These are phyloP conservation scores for Stictocephala bisonia DNA, from an alignment of 2,888 invertebrate genomes.

Conservation along the genomic window DNA sequence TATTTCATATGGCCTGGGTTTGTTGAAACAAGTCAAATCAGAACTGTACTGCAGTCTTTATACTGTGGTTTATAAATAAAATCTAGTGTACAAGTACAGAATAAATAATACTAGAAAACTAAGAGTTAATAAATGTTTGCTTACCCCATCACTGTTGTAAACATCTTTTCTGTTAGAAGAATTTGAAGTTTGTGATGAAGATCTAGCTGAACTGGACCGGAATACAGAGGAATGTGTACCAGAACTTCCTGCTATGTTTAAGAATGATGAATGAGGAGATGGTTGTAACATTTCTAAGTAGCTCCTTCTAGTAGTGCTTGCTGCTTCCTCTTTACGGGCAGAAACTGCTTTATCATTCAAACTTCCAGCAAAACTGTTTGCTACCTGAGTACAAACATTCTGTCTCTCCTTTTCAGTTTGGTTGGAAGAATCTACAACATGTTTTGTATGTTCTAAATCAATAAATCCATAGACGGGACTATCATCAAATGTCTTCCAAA, in stretches of 20 bases:
- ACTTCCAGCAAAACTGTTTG: not conserved
- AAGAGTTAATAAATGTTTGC: no score
- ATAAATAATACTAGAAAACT: no score
- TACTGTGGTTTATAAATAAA: no score
- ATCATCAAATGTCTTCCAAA: not conserved
- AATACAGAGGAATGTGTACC: not conserved
- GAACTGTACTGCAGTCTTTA: no score
- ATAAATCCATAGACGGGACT: not conserved
- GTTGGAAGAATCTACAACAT: conserved; percentile 18
- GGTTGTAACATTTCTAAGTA: conserved; percentile 14
- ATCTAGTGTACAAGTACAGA: no score
- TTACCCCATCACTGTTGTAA: no score
- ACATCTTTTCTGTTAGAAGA: not conserved
- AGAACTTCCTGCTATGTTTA: not conserved
- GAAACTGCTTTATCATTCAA: not conserved
- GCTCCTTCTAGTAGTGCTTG: not conserved
- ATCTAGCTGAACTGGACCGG: conserved; percentile 9
- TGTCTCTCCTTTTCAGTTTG: conserved; percentile 26
- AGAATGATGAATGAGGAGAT: not conserved
- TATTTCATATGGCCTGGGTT: no score
- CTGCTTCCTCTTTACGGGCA: not conserved
- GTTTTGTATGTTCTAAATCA: not conserved
- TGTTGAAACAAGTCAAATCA: no score
- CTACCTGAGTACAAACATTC: conserved; percentile 2
- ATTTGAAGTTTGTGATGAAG: conserved; percentile 7